A percentile compares a stretch with the other conserved stretches of the same genome.
These are phyloP conservation scores for Hemicrepidius hirtus DNA, from an alignment of 2,888 invertebrate species.

Conservation along the genomic window DNA sequence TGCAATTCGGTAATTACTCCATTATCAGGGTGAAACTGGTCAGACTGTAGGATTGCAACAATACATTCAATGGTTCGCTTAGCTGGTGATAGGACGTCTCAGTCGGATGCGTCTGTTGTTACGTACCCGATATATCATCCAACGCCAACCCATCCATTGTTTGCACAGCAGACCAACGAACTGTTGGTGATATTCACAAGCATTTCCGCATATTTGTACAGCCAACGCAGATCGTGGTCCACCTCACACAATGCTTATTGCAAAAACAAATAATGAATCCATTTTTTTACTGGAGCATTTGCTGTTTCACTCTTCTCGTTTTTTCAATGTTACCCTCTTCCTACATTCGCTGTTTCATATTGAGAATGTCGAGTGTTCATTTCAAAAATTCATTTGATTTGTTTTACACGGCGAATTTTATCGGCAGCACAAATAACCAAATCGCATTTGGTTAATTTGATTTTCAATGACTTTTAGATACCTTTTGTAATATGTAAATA, in stretches of 20 bases:
- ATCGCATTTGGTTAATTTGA: too few relatives aligned
- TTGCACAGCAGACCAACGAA: conserved; percentile 46
- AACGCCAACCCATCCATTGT: conserved; percentile 53
- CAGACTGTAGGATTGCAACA: conserved; percentile 49
- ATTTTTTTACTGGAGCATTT: background rate
- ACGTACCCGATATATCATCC: conserved; percentile 57
- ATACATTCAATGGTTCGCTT: conserved; percentile 56
- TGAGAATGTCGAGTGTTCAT: too few relatives aligned
- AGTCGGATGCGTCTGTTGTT: conserved; percentile 59
- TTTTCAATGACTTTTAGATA: too few relatives aligned
- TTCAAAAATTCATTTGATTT: too few relatives aligned
- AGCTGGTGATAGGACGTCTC: conserved; percentile 59
- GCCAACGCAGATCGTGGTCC: conserved; percentile 5
- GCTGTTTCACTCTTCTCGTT: background rate
- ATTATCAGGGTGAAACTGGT: conserved; percentile 54
- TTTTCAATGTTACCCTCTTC: background rate
- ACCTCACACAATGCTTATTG: background rate
- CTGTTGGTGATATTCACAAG: conserved; percentile 28
- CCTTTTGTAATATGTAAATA: too few relatives aligned
- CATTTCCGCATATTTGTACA: conserved; percentile 39
- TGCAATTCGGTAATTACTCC: conserved; percentile 38
- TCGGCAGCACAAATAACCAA: too few relatives aligned
- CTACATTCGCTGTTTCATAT: background rate
- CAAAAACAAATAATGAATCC: conserved; percentile 14
- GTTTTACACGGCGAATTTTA: too few relatives aligned